Evolutionary conservation across 2,113 vertebrate genomes (phyloP).

Genomic region (Myrmecophaga tridactyla): DNA sequence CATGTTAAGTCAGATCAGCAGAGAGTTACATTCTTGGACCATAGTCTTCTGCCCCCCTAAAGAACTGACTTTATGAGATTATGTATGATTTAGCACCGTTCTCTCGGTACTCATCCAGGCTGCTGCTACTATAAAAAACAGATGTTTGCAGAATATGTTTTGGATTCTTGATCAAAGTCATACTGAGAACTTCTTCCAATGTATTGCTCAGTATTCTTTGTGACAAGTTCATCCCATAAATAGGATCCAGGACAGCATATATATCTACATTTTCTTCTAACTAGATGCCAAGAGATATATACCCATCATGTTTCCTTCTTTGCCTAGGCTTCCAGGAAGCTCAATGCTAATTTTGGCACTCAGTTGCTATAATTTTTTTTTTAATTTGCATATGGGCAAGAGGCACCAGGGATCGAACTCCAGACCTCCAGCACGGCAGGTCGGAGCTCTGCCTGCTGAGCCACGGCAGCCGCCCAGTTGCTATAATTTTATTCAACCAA

Average conservation of each 20-base stretch:
- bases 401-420: too few relatives aligned
- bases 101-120: neutral
- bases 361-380: neutral
- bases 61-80: conserved; percentile 7
- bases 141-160: conserved; percentile 50
- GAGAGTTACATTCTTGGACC: neutral
- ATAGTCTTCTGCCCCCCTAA: neutral
- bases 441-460: too few relatives aligned
- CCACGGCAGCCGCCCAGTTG: too few relatives aligned
- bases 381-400: too few relatives aligned
- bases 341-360: neutral
- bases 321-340: conserved; percentile 10
- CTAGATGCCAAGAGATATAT: neutral
- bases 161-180: conserved; percentile 54
- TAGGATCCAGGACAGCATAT: neutral
- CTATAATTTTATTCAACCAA: neutral
- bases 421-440: too few relatives aligned
- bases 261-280: neutral
- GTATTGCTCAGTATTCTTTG: conserved; percentile 8
- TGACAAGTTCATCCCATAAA: conserved; percentile 47
- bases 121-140: conserved; percentile 42
- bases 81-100: neutral
- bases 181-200: conserved; percentile 39
- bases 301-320: neutral
- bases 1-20: neutral